Evolutionary conservation across 2,113 vertebrate genomes (phyloP).

Genomic region (Corydoras maculifer): DNA sequence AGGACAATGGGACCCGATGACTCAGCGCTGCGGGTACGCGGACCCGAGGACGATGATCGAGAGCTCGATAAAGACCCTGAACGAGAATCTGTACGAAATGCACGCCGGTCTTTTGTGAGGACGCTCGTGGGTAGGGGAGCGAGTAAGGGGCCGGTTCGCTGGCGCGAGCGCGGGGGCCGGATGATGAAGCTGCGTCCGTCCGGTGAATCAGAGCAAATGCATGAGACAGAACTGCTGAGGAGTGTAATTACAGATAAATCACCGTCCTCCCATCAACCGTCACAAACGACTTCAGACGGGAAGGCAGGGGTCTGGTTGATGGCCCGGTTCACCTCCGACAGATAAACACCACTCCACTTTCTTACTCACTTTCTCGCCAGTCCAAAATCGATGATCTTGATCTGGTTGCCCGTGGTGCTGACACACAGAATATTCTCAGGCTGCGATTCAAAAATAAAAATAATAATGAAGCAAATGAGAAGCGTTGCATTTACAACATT

Average conservation of each 20-base stretch:
- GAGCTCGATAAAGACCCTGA: not conserved
- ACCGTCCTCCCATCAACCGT: not conserved
- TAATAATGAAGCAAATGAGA: not conserved
- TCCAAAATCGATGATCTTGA: conserved; percentile 89
- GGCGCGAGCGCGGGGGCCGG: conserved; percentile 3
- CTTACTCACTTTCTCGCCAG: conserved; percentile 79
- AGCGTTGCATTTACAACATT: not conserved
- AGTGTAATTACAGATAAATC: not conserved
- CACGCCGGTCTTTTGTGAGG: conserved; percentile 5
- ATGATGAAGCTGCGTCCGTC: conserved; percentile 1
- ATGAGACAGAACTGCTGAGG: conserved; percentile 1
- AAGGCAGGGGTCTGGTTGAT: not conserved
- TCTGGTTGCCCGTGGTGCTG: conserved; percentile 76
- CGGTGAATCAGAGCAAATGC: conserved; percentile 18
- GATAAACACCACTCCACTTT: not conserved
- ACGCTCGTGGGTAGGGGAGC: conserved; percentile 11
- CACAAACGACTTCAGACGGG: conserved; percentile 9
- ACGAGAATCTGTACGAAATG: not conserved
- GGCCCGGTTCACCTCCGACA: not conserved
- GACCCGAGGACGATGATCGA: not conserved
- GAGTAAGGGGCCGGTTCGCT: conserved; percentile 18
- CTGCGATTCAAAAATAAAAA: conserved; percentile 50
- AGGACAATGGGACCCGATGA: not conserved
- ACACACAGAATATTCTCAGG: conserved; percentile 87
- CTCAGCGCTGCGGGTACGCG: not conserved